A percentile compares a stretch with the other conserved stretches of the same genome.
Evolutionary conservation across 2,113 vertebrate species (phyloP).

Genomic region (Fregetta grallaria): DNA sequence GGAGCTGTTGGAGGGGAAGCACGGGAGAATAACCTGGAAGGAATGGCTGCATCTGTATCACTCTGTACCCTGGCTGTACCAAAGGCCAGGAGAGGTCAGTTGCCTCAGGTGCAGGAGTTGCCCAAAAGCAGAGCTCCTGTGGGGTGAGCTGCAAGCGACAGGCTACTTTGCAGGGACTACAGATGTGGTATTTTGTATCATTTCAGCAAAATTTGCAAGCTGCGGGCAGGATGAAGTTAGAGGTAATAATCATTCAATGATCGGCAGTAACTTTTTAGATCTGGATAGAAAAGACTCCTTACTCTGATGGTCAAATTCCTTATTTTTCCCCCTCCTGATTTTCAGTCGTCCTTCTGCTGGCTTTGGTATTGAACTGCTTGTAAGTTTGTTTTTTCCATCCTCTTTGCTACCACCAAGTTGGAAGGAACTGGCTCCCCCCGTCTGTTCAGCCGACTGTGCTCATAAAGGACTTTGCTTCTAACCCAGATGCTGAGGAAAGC

Average conservation of each 20-base stretch:
- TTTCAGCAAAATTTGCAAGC: background rate
- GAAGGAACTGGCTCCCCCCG: background rate
- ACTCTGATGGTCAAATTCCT: background rate
- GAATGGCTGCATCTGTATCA: background rate
- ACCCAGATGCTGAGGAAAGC: background rate
- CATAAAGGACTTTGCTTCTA: background rate
- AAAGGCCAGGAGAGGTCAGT: background rate
- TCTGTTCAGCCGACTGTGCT: background rate
- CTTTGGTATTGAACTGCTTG: background rate
- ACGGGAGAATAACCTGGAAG: background rate
- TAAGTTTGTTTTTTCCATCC: background rate
- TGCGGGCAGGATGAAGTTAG: background rate
- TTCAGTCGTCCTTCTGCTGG: background rate
- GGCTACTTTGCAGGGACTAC: background rate
- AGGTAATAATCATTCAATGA: background rate
- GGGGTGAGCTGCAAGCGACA: background rate
- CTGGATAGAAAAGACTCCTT: background rate
- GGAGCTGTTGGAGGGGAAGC: background rate
- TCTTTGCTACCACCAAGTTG: fast-evolving
- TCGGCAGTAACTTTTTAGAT: background rate
- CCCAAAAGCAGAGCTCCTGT: background rate
- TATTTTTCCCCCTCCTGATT: fast-evolving
- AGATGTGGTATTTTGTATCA: background rate
- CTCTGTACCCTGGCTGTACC: background rate
- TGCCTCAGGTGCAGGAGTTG: background rate